Evolutionary conservation across 1,140 invertebrate species (phyloP), one percentile per base, ranked within the genome.

Genomic region (Drosophila carrolli): DNA sequence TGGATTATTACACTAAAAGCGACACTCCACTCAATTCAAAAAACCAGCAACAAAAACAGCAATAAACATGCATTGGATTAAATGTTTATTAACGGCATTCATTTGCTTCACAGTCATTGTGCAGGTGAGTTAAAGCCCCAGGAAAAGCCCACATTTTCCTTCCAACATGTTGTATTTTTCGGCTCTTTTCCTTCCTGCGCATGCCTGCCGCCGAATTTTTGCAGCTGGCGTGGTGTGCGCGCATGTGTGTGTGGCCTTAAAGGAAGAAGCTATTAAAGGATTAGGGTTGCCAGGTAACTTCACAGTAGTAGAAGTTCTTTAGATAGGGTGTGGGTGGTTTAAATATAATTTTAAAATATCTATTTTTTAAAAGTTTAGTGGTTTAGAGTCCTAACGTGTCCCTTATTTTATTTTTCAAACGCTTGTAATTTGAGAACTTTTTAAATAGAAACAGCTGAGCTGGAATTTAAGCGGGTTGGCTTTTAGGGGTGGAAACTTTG

Each of bases 31-130:
- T 71, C 81, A 77, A 80, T 73, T 54, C 76, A 81, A 65, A 40
- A 61, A 23, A 75, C 44, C 44, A 51, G 61, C 59, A 75, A 66
- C 57, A 65, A 62, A 46, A 75, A 59, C 68, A 73, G n/a, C 70
- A 86, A 86, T 88, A 88, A 91, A 88, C 81, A 91, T 91, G 90
- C 77, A 91, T 88, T 91, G 90, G 90, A 91, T 91, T 89, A 91
- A 91, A 90, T 80, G 91, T 82, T 89, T 90, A 90, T 81, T 90
- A 79, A 84, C 81, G 47, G 88, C 90, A 80, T 88, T 91, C 46
- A 74, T 91, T 80, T 90, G 81, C 75, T 81, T 88, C 58, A 81
- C 81, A 81, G 78, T 91, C 56, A 85, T 91, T 70, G 81, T 89
- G 70, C 78, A 91, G 90, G 90, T 91, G 77, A 91, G 90, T 78